These are phyloP conservation scores for Lutraria lutraria DNA, from an alignment of 2,888 invertebrate species.

Conservation along the genomic window DNA sequence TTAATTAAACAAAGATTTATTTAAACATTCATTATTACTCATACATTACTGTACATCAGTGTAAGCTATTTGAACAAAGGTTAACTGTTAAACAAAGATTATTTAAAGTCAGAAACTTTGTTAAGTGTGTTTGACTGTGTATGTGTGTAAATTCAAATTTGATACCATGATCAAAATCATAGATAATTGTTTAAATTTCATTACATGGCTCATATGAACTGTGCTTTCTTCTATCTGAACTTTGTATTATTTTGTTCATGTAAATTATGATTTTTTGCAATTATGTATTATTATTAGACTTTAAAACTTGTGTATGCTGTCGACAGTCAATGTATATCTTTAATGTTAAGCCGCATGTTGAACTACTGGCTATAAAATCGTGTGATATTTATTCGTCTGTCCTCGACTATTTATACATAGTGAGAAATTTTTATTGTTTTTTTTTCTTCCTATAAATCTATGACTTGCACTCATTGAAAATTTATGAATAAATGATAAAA, in stretches of 20 bases:
- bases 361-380: constrained; percentile 38
- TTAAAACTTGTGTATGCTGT: background rate
- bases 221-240: background rate
- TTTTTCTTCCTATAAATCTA: constrained; percentile 32
- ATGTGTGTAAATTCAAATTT: background rate
- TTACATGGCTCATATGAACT: background rate
- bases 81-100: no score
- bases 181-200: background rate
- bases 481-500: constrained; percentile 47
- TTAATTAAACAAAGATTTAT: no score
- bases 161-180: background rate
- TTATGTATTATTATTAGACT: constrained; percentile 7
- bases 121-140: background rate
- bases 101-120: no score
- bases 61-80: no score
- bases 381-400: constrained; percentile 37
- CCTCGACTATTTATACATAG: constrained; percentile 37
- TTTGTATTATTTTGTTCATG: background rate
- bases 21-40: no score
- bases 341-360: background rate
- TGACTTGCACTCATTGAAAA: constrained; percentile 44
- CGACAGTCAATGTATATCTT: background rate
- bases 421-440: constrained; percentile 33
- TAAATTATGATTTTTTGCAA: background rate
- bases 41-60: no score